Conservation (phyloP, 2,113 vertebrate species). For the Microcebus tavaratra region DNA sequence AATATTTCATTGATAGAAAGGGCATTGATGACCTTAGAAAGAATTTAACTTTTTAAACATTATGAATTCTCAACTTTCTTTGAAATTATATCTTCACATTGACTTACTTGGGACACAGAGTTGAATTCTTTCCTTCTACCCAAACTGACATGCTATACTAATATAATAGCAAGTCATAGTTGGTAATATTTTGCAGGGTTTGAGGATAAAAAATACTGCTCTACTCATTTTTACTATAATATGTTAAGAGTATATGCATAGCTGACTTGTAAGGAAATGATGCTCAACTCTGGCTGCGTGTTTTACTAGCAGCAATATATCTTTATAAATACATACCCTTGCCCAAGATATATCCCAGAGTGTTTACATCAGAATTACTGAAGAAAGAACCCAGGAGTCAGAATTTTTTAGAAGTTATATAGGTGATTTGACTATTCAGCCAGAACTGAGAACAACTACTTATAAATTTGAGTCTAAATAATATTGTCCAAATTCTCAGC, state of each 20-base stretch:
- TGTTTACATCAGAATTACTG: neutral
- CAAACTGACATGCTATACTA: neutral
- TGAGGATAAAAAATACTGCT: neutral
- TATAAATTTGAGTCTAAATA: conserved; percentile 21
- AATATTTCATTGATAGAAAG: neutral
- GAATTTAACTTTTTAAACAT: neutral
- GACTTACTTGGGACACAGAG: neutral
- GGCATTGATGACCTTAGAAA: neutral
- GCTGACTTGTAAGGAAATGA: neutral
- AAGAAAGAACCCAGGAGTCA: neutral
- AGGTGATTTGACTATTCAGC: neutral
- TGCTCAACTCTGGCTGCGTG: neutral
- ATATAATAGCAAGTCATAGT: neutral
- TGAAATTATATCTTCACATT: neutral
- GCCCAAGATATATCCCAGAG: neutral
- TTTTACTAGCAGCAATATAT: neutral
- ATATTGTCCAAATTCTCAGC: neutral
- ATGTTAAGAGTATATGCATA: neutral
- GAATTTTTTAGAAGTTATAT: neutral
- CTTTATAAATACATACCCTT: neutral
- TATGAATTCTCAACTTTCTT: neutral
- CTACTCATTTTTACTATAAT: neutral
- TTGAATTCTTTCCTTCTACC: neutral
- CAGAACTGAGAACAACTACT: neutral
- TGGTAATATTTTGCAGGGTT: neutral